Conservation (phyloP, 2,797 vertebrate genomes). For the Halcyon smyrnensis region DNA sequence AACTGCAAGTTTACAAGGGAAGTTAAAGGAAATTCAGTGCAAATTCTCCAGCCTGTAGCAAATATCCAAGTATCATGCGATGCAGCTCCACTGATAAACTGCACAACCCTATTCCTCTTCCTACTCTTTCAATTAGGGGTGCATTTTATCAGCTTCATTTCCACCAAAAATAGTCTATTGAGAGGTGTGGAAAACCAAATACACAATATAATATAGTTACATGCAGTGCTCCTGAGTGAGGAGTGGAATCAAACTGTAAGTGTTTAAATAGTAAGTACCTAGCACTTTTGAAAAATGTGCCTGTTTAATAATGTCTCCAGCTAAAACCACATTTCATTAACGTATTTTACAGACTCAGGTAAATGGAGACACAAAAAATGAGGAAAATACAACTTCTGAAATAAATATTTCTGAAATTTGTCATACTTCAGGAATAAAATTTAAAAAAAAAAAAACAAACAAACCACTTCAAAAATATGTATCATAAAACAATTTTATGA, state of each 20-base stretch:
- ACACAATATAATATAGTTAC: not conserved
- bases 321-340: not conserved
- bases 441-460: not conserved
- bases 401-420: not conserved
- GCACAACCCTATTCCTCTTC: not conserved
- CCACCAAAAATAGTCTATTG: not conserved
- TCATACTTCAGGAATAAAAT: not conserved
- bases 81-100: not conserved
- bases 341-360: not conserved
- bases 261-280: accelerated
- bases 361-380: not conserved
- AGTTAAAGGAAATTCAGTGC: not conserved
- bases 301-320: not conserved
- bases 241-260: accelerated
- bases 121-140: not conserved
- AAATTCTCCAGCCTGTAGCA: not conserved
- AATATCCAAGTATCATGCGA: not conserved
- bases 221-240: accelerated
- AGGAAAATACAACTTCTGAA: not conserved
- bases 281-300: not conserved
- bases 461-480: accelerated
- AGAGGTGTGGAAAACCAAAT: not conserved
- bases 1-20: not conserved
- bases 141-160: not conserved
- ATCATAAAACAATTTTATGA: not conserved